A percentile compares a stretch with the other conserved stretches of the same genome.
Evolutionary conservation across 2,113 vertebrate species (phyloP).

Genomic region (Gasterosteus nipponicus): DNA sequence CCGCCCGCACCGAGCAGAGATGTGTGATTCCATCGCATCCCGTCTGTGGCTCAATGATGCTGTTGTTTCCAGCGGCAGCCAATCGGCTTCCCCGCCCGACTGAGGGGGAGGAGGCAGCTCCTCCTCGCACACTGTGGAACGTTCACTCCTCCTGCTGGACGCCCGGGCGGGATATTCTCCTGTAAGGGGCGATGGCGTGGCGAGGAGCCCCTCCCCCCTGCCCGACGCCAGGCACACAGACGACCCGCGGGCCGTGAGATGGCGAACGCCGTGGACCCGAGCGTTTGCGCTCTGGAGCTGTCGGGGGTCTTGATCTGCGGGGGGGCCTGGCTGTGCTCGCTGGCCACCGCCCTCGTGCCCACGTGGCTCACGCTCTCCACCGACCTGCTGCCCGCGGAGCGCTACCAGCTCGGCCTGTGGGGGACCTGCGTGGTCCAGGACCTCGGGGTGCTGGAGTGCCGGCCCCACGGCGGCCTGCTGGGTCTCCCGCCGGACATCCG

Average conservation of each 20-base stretch:
- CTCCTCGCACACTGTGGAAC: not conserved
- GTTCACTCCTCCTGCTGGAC: not conserved
- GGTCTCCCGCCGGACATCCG: constrained; percentile 63
- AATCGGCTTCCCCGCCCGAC: constrained; percentile 20
- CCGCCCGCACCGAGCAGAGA: not conserved
- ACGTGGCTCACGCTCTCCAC: constrained; percentile 75
- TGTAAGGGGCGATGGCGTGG: constrained; percentile 3
- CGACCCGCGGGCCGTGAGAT: not conserved
- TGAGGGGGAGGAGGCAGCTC: not conserved
- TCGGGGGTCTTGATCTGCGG: constrained; percentile 60
- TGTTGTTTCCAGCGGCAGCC: constrained; percentile 48
- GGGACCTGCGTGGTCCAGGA: constrained; percentile 77
- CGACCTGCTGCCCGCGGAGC: constrained; percentile 72
- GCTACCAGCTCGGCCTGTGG: constrained; percentile 78
- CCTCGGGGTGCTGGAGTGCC: constrained; percentile 50
- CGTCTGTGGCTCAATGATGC: constrained; percentile 51
- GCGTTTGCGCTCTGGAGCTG: constrained; percentile 58
- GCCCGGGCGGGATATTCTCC: constrained; percentile 14
- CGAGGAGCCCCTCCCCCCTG: not conserved
- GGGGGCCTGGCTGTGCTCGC: constrained; percentile 72
- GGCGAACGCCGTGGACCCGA: constrained; percentile 55
- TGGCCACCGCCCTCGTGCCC: constrained; percentile 74
- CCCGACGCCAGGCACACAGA: not conserved
- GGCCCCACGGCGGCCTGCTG: constrained; percentile 64
- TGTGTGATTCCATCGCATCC: constrained; percentile 44